Base-by-base conservation (phyloP, 2,797 vertebrate species). In the Otolemur crassicaudatus region DNA sequence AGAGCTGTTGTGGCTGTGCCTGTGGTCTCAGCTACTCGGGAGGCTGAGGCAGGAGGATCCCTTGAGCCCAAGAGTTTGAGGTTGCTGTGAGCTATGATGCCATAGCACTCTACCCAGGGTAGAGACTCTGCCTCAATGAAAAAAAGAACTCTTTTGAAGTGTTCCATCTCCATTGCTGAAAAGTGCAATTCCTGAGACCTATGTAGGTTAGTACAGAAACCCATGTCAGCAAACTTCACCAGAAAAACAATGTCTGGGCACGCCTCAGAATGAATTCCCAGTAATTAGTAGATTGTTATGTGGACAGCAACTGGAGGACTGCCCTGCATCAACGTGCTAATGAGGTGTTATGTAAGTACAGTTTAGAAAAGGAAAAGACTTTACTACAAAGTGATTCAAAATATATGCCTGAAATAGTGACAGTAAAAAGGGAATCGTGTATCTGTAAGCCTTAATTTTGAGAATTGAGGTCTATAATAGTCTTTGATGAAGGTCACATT, bases 321-420 rank as follows among this genome's bases (percentile, higher is more conserved):
- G 8, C 34, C 63, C 63, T 79, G 20, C 37, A 81, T 87, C 77
- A 76, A 20, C 5, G 22, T 43, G 13, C 61, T 87, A 23, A 87
- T 90, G 49, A 80, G 87, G 56, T 23, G 6, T 81, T 85, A 49
- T 14, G 69, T 11, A 82, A 93, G 70, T 12, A 46, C 9, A 69
- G 56, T 65, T 87, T 43, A 89, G n/a, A 69, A 87, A 88, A 89
- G 63, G 31, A n/a, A 90, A 94, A 70, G n/a, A n/a, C 43, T 81
- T 29, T 49, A 31, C 60, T 29, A 34, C 5, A 84, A 43, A 91
- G 25, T 31, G n/a, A 95, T 69, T 90, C 63, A 77, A 87, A 94
- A 93, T 31, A 40, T 70, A 65, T 76, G 4, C 43, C 76, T 90
- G 75, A 91, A 94, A 79, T 75, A 93, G 2, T 83, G 16, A 53